Percentiles rank a stretch among this genome's conserved stretches.
These are phyloP conservation scores for Contarinia nasturtii DNA, from an alignment of 1,140 invertebrate genomes.

Conservation along the genomic window DNA sequence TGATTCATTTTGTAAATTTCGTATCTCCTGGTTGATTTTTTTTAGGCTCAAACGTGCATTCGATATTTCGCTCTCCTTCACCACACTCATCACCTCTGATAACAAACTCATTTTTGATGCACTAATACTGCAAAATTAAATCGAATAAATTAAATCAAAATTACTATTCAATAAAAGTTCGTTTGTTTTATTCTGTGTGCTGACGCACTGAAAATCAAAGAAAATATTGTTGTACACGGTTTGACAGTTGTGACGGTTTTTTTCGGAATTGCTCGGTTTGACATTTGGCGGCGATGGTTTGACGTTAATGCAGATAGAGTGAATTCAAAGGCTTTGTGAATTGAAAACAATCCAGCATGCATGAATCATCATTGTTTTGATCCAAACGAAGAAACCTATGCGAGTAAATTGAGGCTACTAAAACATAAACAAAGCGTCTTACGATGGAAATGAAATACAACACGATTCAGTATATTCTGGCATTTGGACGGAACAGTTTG, in stretches of 20 bases:
- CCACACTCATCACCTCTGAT: neutral
- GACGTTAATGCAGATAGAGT: neutral
- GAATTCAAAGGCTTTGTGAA: neutral
- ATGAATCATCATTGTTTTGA: too few relatives aligned
- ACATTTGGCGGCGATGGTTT: neutral
- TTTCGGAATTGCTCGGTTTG: slow-evolving; percentile 7
- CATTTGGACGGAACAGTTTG: too few relatives aligned
- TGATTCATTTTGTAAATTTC: slow-evolving; percentile 13
- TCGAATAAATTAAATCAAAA: too few relatives aligned
- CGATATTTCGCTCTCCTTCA: slow-evolving; percentile 1
- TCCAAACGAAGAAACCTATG: too few relatives aligned
- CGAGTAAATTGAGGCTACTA: too few relatives aligned
- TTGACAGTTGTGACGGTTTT: slow-evolving; percentile 6
- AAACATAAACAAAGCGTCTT: too few relatives aligned
- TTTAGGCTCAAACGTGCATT: slow-evolving; percentile 12
- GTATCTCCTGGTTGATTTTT: slow-evolving; percentile 15
- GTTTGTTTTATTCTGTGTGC: too few relatives aligned
- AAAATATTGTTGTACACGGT: slow-evolving; percentile 5
- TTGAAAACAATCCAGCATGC: too few relatives aligned
- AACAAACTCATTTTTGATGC: slow-evolving; percentile 2
- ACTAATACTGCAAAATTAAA: too few relatives aligned
- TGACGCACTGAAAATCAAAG: neutral
- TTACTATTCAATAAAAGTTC: too few relatives aligned
- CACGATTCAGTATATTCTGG: too few relatives aligned
- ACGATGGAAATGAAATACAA: too few relatives aligned